Evolutionary conservation across 2,113 vertebrate species (phyloP).

Genomic region (Zosterops hypoxanthus): DNA sequence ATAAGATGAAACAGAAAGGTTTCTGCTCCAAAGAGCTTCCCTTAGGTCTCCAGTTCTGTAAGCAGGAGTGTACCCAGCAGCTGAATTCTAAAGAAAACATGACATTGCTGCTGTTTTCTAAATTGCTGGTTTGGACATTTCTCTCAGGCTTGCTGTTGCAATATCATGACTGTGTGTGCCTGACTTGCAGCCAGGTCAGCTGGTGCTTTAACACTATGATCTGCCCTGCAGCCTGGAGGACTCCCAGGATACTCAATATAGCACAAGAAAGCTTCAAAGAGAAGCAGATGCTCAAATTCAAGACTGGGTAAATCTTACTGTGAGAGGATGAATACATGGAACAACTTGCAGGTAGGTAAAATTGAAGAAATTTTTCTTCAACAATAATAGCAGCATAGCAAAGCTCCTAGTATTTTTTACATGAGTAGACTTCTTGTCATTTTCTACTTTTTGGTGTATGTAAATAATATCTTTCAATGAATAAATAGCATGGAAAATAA

Average conservation of each 20-base stretch:
- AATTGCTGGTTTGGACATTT: background rate
- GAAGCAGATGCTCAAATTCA: background rate
- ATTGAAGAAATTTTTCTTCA: background rate
- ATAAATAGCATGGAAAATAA: background rate
- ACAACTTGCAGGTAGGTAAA: background rate
- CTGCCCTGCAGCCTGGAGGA: background rate
- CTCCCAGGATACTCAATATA: accelerated
- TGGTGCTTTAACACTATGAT: background rate
- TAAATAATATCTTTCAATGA: background rate
- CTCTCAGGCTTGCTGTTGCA: background rate
- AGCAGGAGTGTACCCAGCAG: background rate
- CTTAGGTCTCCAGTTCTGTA: background rate
- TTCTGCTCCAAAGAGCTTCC: background rate
- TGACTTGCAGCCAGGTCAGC: background rate
- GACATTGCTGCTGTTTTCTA: background rate
- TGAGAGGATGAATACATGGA: background rate
- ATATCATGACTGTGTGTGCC: too few species aligned
- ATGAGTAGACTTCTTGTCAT: background rate
- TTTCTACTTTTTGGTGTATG: background rate
- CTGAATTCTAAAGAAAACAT: background rate
- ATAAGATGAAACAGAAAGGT: background rate
- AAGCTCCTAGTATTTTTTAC: background rate
- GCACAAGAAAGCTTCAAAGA: background rate
- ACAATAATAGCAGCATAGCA: background rate
- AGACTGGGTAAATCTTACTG: background rate